phyloP scores from a whole-genome alignment of 2,888 invertebrate genomes.

The Sepiola atlantica region DNA sequence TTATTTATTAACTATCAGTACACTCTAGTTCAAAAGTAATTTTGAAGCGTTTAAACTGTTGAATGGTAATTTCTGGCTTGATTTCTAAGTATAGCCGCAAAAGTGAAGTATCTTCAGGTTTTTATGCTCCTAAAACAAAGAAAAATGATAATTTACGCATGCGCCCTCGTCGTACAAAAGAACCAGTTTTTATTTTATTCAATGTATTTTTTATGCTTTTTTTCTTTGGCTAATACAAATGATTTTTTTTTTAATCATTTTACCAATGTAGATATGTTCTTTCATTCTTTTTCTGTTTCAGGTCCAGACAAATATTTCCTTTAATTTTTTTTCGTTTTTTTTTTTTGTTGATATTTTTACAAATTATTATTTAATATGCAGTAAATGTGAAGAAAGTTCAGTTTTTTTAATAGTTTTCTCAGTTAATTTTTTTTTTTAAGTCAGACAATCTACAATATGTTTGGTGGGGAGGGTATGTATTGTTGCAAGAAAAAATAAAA shows the following conservation, averaged over 20 bases:
- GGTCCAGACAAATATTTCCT: not conserved
- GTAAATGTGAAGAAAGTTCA: not conserved
- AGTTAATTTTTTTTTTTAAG: too few species aligned
- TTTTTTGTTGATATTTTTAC: not conserved
- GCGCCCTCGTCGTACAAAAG: too few species aligned
- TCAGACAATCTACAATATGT: too few species aligned
- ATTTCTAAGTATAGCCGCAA: too few species aligned
- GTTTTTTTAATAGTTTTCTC: too few species aligned
- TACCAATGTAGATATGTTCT: not conserved
- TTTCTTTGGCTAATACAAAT: not conserved
- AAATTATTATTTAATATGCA: not conserved
- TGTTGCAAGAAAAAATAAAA: too few species aligned
- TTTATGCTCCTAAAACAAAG: not conserved
- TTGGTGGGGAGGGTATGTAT: too few species aligned
- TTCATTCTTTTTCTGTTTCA: not conserved
- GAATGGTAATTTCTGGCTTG: too few species aligned
- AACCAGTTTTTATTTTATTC: not conserved
- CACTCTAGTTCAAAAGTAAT: too few species aligned
- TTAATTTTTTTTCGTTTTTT: not conserved
- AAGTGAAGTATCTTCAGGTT: not conserved
- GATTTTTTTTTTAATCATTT: not conserved
- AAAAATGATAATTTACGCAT: too few species aligned
- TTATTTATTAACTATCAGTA: too few species aligned
- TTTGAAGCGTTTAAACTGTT: too few species aligned
- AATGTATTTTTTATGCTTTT: not conserved